These are phyloP conservation scores for Arctocebus calabarensis DNA, from an alignment of 2,797 vertebrate species.

Conservation along the genomic window DNA sequence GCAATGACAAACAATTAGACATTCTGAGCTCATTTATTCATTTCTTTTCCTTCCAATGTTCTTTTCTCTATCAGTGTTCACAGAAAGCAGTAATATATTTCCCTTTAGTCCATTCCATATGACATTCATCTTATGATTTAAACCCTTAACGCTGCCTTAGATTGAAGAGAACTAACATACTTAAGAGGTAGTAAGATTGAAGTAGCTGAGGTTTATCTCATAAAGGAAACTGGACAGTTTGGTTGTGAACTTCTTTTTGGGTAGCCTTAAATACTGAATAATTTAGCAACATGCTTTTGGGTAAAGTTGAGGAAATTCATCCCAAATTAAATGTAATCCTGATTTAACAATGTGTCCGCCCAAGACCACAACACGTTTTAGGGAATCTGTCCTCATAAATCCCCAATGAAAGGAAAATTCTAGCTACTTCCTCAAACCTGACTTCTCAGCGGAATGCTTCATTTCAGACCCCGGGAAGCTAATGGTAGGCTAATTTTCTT, in stretches of 20 bases:
- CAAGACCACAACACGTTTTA: background rate
- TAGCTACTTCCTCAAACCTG: conserved; percentile 58
- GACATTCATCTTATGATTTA: background rate
- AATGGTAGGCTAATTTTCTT: conserved; percentile 56
- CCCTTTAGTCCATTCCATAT: background rate
- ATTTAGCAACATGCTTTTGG: background rate
- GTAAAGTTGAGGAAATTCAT: background rate
- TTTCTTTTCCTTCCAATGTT: background rate
- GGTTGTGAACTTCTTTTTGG: background rate
- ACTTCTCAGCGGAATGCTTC: conserved; percentile 59
- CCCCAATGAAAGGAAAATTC: conserved; percentile 25
- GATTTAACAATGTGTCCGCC: conserved; percentile 7
- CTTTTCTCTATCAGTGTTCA: background rate
- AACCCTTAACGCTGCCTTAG: background rate
- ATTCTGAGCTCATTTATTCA: background rate
- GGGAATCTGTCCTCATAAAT: conserved; percentile 58
- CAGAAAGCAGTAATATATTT: background rate
- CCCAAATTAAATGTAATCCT: conserved; percentile 45
- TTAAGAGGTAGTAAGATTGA: background rate
- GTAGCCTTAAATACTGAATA: background rate
- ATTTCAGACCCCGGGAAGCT: conserved; percentile 51
- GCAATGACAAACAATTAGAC: background rate
- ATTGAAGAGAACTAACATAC: too few species aligned
- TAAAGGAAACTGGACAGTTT: background rate
- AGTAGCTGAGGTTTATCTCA: background rate